Evolutionary conservation across 2,797 vertebrate genomes (phyloP), one percentile per base, ranked within the genome.

Genomic region (Decapterus maruadsi): DNA sequence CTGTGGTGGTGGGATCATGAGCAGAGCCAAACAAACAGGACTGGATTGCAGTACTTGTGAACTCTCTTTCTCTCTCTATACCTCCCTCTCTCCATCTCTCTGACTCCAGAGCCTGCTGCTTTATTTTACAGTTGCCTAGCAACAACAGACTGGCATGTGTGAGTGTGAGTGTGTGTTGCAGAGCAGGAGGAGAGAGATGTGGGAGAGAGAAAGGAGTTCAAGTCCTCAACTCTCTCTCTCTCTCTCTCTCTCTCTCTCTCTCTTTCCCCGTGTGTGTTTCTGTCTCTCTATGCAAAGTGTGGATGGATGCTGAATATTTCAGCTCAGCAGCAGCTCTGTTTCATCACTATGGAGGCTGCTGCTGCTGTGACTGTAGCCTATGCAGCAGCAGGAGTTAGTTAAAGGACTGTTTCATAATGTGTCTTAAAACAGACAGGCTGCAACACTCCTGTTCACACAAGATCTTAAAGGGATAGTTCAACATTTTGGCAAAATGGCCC

Each of bases 51-150:
- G 90, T 83, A 91, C 91, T 92, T 86, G 89, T 84, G 87, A 86
- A 87, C 87, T 87, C 81, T 81, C 75, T 61, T 66, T 81, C 80
- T 85, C 84, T 84, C 75, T 80, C 46, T 54, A 55, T 58, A 42
- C 61, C 69, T 72, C 64, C 61, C 65, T 74, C 36, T 59, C 68
- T 73, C 68, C 38, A 61, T 81, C 75, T 68, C 83, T 68, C 58
- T 89, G 87, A 92, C 92, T 93, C 89, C 85, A 77, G 83, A 92
- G 92, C 78, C 87, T 75, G 85, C 82, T 79, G 90, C 89, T 94
- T 95, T 95, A 95, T 95, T 93, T 95, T 93, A 93, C 93, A 94
- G 95, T 96, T 95, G 94, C 95, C 92, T 91, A 95, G 95, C 95
- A 95, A 96, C 95, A 95, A 96, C 95, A 87, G 84, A 79, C 89